phyloP scores from a whole-genome alignment of 2,797 vertebrate species.

The Phoxinus dragarum region DNA sequence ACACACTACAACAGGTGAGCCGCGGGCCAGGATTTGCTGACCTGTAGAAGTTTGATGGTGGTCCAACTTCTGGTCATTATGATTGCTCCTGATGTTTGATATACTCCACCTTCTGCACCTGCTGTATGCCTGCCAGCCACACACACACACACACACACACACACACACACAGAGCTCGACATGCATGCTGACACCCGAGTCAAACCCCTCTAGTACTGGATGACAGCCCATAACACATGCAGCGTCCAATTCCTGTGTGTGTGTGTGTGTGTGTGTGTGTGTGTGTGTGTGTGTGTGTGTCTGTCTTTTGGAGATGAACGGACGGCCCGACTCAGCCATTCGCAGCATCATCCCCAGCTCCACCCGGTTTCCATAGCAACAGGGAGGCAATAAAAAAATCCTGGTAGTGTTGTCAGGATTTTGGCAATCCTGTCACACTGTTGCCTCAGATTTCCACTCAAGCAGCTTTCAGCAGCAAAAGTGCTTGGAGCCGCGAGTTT shows the following conservation, averaged over 20 bases:
- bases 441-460: slow-evolving; percentile 46
- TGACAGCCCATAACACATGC: slow-evolving; percentile 5
- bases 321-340: not conserved
- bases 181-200: slow-evolving; percentile 35
- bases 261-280: not conserved
- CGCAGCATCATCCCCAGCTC: slow-evolving; percentile 25
- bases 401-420: slow-evolving; percentile 70
- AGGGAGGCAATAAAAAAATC: slow-evolving; percentile 62
- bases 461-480: slow-evolving; percentile 35
- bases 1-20: slow-evolving; percentile 42
- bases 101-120: slow-evolving; percentile 51
- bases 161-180: slow-evolving; percentile 50
- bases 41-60: slow-evolving; percentile 59
- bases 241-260: slow-evolving; percentile 34
- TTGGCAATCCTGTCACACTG: slow-evolving; percentile 67
- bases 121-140: slow-evolving; percentile 47
- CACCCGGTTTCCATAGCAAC: slow-evolving; percentile 63
- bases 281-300: too few relatives aligned
- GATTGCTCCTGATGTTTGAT: slow-evolving; percentile 61
- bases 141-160: slow-evolving; percentile 39
- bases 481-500: not conserved
- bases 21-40: slow-evolving; percentile 46
- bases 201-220: slow-evolving; percentile 26
- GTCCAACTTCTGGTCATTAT: slow-evolving; percentile 59
- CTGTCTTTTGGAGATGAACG: slow-evolving; percentile 1